phyloP scores from a whole-genome alignment of 2,797 vertebrate species.

The Anabacerthia variegaticeps region DNA sequence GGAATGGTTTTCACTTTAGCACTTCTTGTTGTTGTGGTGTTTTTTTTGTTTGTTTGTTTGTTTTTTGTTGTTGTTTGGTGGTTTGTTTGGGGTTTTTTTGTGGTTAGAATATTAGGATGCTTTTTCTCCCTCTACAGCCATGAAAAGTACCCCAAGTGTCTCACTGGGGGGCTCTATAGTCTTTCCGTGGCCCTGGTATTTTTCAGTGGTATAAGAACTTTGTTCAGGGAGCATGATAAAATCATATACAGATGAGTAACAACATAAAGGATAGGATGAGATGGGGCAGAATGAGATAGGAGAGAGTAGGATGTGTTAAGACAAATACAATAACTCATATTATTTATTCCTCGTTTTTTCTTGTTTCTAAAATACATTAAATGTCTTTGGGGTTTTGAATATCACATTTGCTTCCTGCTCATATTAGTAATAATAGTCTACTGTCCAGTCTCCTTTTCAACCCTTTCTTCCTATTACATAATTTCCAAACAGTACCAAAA shows the following conservation, averaged over 20 bases:
- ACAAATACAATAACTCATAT: background rate
- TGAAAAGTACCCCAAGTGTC: background rate
- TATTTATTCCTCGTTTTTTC: background rate
- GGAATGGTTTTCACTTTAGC: background rate
- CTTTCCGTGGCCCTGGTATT: background rate
- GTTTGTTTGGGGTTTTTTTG: background rate
- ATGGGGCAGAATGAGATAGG: background rate
- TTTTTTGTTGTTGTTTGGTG: background rate
- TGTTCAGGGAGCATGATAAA: background rate
- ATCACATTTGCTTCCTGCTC: background rate
- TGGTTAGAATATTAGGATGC: background rate
- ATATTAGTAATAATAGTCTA: background rate
- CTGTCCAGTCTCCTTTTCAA: background rate
- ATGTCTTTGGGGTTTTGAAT: background rate
- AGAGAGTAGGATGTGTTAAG: too few relatives aligned
- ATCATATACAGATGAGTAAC: rapidly evolving
- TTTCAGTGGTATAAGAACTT: background rate
- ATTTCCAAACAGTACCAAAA: background rate
- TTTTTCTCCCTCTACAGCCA: background rate
- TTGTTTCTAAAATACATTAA: background rate
- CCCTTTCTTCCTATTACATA: background rate
- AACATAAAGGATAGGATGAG: background rate
- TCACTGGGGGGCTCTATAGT: background rate
- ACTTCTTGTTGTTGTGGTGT: too few relatives aligned
- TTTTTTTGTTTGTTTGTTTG: background rate